A percentile compares a stretch with the other conserved stretches of the same genome.
Evolutionary conservation across 1,140 invertebrate species (phyloP).

Genomic region (Sinella curviseta): DNA sequence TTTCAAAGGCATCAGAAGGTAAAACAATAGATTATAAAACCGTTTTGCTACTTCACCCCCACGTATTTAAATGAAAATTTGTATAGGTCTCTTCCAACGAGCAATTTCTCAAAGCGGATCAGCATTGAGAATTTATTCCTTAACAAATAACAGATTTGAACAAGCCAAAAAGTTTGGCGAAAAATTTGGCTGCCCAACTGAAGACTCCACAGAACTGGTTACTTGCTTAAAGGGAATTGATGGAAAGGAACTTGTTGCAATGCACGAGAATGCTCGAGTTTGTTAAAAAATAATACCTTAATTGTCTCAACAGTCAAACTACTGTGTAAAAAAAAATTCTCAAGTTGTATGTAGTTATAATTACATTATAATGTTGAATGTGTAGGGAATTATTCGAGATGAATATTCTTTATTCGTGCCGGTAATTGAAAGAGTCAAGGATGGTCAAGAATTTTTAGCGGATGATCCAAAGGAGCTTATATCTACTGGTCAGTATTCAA

Average conservation of each 20-base stretch:
- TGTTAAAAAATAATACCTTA: not conserved
- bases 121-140: not conserved
- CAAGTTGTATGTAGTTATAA: not conserved
- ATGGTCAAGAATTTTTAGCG: conserved; percentile 54
- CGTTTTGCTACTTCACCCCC: not conserved
- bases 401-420: conserved; percentile 32
- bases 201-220: conserved; percentile 41
- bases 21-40: not conserved
- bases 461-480: conserved; percentile 51
- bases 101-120: conserved; percentile 13
- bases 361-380: not conserved
- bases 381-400: conserved; percentile 27
- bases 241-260: conserved; percentile 7
- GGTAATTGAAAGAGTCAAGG: conserved; percentile 31
- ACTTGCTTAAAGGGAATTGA: conserved; percentile 38
- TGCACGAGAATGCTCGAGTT: conserved; percentile 34
- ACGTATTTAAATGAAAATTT: not conserved
- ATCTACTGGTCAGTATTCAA: conserved; percentile 54
- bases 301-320: not conserved
- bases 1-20: conserved; percentile 7
- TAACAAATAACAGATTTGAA: not conserved
- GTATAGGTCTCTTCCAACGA: not conserved
- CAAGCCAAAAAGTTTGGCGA: conserved; percentile 38
- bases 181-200: conserved; percentile 54
- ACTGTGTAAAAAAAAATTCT: too few species aligned